These are phyloP conservation scores for Helobdella robusta DNA, from an alignment of 2,888 invertebrate genomes.

Conservation along the genomic window DNA sequence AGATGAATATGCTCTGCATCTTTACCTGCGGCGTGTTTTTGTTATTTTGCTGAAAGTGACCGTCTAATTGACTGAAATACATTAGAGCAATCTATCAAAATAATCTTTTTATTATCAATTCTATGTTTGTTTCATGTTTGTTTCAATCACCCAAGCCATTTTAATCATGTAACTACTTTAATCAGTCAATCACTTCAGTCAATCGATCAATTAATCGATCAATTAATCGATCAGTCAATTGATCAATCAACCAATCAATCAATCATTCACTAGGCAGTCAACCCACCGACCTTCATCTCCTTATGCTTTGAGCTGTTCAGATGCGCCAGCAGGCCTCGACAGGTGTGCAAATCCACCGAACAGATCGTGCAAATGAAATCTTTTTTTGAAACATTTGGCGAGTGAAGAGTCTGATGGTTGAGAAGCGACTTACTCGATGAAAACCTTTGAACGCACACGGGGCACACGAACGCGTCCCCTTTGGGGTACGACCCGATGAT, in stretches of 20 bases:
- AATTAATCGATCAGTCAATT: too few species aligned
- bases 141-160: too few species aligned
- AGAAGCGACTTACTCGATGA: constrained; percentile 33
- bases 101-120: too few species aligned
- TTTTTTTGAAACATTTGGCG: constrained; percentile 20
- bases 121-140: too few species aligned
- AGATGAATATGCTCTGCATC: constrained; percentile 41
- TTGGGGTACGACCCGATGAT: constrained; percentile 28
- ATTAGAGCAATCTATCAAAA: too few species aligned
- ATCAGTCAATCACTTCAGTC: background rate
- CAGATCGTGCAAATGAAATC: constrained; percentile 35
- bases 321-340: constrained; percentile 33
- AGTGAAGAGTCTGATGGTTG: constrained; percentile 31
- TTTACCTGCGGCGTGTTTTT: constrained; percentile 28
- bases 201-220: too few species aligned
- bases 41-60: too few species aligned
- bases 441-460: constrained; percentile 36
- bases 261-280: background rate
- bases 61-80: too few species aligned
- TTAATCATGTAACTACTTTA: background rate
- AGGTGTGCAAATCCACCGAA: constrained; percentile 31
- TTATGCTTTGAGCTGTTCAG: constrained; percentile 33
- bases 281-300: constrained; percentile 34
- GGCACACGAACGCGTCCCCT: constrained; percentile 32
- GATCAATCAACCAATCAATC: too few species aligned